These are phyloP conservation scores for Periphyllus acericola DNA, from an alignment of 2,888 invertebrate species.

Conservation along the genomic window DNA sequence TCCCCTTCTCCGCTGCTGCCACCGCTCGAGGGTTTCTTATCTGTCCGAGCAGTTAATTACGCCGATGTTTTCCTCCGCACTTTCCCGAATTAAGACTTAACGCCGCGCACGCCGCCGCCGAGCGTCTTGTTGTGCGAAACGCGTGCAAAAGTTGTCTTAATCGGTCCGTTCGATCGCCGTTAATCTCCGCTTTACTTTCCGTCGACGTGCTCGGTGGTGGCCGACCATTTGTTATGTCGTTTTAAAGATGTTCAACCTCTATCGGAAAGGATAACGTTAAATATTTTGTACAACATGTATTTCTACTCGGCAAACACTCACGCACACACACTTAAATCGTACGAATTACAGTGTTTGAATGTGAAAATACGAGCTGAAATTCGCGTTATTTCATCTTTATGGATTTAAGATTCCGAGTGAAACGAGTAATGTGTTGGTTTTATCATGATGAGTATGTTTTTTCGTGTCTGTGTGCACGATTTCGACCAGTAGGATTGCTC, in stretches of 20 bases:
- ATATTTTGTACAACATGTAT: slow-evolving; percentile 3
- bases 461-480: too few species aligned
- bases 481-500: too few species aligned
- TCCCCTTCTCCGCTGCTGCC: background rate
- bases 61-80: slow-evolving; percentile 8
- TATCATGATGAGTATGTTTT: too few species aligned
- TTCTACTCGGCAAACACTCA: background rate
- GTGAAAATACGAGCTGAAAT: background rate
- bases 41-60: slow-evolving; percentile 58
- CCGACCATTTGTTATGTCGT: slow-evolving; percentile 53
- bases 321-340: background rate
- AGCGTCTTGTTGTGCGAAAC: slow-evolving; percentile 11
- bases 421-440: too few species aligned
- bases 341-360: background rate
- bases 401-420: too few species aligned
- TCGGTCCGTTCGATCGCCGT: slow-evolving; percentile 47
- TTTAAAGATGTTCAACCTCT: slow-evolving; percentile 22
- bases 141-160: slow-evolving; percentile 53
- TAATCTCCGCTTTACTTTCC: slow-evolving; percentile 41
- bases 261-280: slow-evolving; percentile 18
- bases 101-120: slow-evolving; percentile 35
- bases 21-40: slow-evolving; percentile 32
- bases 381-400: too few species aligned
- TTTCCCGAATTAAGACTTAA: slow-evolving; percentile 13
- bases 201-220: slow-evolving; percentile 25